Percentiles rank a stretch among this genome's conserved stretches.
phyloP scores from a whole-genome alignment of 1,140 invertebrate species.

The Drosophila carrolli region DNA sequence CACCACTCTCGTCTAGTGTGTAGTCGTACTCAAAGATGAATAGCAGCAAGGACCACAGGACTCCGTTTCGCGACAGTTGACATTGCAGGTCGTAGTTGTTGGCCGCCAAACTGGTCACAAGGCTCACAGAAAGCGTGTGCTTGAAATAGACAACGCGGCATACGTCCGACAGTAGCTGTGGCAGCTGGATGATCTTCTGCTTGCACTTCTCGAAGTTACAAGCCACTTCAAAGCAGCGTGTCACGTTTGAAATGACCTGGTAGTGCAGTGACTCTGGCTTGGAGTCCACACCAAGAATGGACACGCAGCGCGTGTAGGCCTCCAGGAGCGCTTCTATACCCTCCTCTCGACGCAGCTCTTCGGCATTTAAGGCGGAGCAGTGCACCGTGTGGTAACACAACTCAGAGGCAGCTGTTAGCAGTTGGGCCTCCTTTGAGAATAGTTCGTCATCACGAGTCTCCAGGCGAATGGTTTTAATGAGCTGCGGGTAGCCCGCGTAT shows the following conservation, averaged over 20 bases:
- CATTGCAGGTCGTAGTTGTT: constrained; percentile 92
- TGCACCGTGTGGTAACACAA: constrained; percentile 98
- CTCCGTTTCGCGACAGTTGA: constrained; percentile 95
- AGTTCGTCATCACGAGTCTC: constrained; percentile 97
- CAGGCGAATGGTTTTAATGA: constrained; percentile 97
- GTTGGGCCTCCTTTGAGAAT: constrained; percentile 94
- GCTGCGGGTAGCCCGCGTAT: constrained; percentile 99
- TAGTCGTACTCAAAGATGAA: constrained; percentile 98
- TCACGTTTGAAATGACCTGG: constrained; percentile 96
- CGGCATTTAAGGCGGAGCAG: constrained; percentile 98
- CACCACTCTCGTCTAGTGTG: constrained; percentile 98
- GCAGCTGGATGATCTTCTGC: constrained; percentile 94
- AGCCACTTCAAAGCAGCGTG: constrained; percentile 96
- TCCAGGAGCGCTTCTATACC: constrained; percentile 95
- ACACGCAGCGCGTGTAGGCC: constrained; percentile 96
- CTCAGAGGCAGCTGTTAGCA: constrained; percentile 96
- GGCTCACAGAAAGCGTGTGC: constrained; percentile 79
- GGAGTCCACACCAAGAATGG: constrained; percentile 92
- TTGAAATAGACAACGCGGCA: constrained; percentile 96
- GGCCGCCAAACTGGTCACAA: constrained; percentile 83
- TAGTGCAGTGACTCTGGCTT: constrained; percentile 93
- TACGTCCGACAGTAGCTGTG: constrained; percentile 94
- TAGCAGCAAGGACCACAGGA: constrained; percentile 95
- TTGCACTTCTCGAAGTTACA: constrained; percentile 97
- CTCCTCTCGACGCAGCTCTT: constrained; percentile 97